Evolutionary conservation across 2,888 invertebrate genomes (phyloP), one percentile per base, ranked within the genome.

Genomic region (Ennomos quercinarius): DNA sequence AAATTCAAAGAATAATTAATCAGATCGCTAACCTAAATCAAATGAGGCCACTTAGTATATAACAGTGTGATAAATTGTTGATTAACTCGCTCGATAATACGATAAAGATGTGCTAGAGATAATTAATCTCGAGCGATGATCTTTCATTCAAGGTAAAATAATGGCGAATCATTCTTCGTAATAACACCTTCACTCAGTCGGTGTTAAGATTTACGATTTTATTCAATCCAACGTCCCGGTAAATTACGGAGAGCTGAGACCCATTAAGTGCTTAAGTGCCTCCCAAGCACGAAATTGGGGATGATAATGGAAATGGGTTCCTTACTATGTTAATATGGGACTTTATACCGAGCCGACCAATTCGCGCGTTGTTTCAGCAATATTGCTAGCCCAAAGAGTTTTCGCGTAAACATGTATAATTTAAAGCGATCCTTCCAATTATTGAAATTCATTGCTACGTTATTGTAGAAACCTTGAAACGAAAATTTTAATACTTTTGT

Each of bases 241-340:
- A 89, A 89, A 90, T 90, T 88, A 89, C 87, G 84, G 83, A 78
- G 84, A 87, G 87, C 87, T 83, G 87, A 86, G 87, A 91, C 87
- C 89, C 91, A 89, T 91, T 91, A 91, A 90, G 89, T 90, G 86
- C 89, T 90, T 90, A 91, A 90, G 91, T 91, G 90, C 89, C 89
- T 86, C 84, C 84, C 87, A 86, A 89, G 90, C 86, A 87, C 86
- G 83, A 91, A 91, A 91, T 91, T 91, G 89, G 83, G 87, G 88
- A 90, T 89, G 88, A 90, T 90, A 89, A 89, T 91, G 88, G 85
- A 86, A 90, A 90, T 84, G 87, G 87, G 88, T 85, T 84, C 83
- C 87, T 87, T 83, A 87, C 86, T 86, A 87, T 90, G 89, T 87
- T 89, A 89, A 91, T 90, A 88, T 85, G 85, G 81, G 78, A 82